A percentile compares a stretch with the other conserved stretches of the same genome.
These are phyloP conservation scores for Trematomus bernacchii DNA, from an alignment of 2,797 vertebrate genomes.

Conservation along the genomic window DNA sequence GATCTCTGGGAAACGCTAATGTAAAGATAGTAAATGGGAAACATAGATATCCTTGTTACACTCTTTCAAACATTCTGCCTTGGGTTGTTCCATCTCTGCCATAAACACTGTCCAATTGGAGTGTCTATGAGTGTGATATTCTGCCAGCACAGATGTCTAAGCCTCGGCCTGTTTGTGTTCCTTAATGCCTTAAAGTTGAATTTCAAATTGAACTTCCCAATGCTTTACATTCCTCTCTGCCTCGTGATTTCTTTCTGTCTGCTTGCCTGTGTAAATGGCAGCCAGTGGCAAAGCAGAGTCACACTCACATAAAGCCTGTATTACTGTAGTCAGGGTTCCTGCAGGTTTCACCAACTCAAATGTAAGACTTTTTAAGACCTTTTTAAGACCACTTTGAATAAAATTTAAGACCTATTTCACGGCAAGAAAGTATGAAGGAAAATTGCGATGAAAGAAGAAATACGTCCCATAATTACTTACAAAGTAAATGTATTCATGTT, in stretches of 20 bases:
- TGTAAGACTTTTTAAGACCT: no score
- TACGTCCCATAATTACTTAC: no score
- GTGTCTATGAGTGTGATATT: constrained; percentile 55
- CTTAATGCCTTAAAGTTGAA: constrained; percentile 22
- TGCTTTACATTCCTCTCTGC: constrained; percentile 28
- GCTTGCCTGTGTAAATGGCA: constrained; percentile 43
- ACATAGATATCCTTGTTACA: constrained; percentile 39
- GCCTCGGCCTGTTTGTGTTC: constrained; percentile 50
- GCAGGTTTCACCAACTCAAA: no score
- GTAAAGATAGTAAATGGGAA: constrained; percentile 37
- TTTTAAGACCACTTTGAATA: no score
- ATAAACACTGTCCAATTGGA: constrained; percentile 46
- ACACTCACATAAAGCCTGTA: constrained; percentile 45
- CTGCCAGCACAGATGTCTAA: constrained; percentile 57
- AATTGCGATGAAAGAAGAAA: no score
- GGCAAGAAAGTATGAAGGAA: no score
- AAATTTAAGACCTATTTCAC: no score
- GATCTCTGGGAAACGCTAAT: constrained; percentile 31
- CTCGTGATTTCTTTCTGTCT: constrained; percentile 36
- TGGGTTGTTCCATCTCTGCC: constrained; percentile 45
- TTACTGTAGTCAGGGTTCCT: no score
- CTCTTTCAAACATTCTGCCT: constrained; percentile 39
- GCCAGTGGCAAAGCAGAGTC: constrained; percentile 49
- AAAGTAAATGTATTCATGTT: no score
- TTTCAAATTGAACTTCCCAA: constrained; percentile 33